These are phyloP conservation scores for Hypanus sabinus DNA, from an alignment of 2,113 vertebrate species.

Conservation along the genomic window DNA sequence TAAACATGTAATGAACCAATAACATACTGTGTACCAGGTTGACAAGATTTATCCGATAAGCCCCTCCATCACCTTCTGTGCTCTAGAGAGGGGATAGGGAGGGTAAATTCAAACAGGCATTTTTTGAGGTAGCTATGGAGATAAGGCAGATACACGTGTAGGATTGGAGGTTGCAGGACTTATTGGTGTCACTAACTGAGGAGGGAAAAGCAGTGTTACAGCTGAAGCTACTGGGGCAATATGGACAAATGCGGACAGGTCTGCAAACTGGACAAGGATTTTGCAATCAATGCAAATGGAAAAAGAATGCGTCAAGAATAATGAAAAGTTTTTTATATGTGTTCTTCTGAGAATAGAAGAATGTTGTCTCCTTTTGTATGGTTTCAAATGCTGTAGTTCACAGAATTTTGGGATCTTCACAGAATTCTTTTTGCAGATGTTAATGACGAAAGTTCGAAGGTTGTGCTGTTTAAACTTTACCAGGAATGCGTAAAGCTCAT, in stretches of 20 bases:
- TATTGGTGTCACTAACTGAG: background rate
- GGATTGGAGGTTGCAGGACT: background rate
- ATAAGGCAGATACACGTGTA: no score
- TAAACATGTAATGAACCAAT: no score
- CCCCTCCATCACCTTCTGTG: no score
- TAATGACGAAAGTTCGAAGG: background rate
- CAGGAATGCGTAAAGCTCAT: background rate
- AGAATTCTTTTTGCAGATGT: slow-evolving; percentile 21
- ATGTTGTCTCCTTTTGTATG: background rate
- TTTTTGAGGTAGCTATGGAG: no score
- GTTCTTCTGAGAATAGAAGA: background rate
- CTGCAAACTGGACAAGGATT: background rate
- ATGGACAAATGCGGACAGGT: background rate
- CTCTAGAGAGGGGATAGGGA: no score
- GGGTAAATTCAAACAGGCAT: no score
- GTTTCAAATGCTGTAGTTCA: background rate
- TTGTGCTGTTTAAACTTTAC: background rate
- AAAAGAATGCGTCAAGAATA: background rate
- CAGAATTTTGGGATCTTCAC: background rate
- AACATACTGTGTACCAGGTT: no score
- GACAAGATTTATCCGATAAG: no score
- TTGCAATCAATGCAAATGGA: background rate
- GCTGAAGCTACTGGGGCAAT: background rate
- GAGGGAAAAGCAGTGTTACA: background rate
- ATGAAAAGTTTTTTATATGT: background rate